Evolutionary conservation across 2,113 vertebrate genomes (phyloP).

Genomic region (Plecturocebus donacophilus): DNA sequence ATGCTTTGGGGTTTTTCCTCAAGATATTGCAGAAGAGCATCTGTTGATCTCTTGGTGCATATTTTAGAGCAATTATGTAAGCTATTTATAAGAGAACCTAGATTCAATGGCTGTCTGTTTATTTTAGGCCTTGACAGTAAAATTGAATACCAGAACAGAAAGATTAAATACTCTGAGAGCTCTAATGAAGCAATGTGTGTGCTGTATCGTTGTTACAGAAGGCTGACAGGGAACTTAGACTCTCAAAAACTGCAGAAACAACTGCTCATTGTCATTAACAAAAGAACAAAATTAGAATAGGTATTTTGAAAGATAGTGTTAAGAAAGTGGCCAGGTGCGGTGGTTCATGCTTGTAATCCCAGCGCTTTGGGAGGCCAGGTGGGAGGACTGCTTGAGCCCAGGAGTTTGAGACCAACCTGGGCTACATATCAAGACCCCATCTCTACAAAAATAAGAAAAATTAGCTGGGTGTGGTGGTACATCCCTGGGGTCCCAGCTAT

Average conservation of each 20-base stretch:
- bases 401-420: too few relatives aligned
- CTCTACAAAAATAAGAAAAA: too few relatives aligned
- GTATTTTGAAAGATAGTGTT: constrained; percentile 42
- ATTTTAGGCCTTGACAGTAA: constrained; percentile 74
- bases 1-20: constrained; percentile 17
- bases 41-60: constrained; percentile 48
- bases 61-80: constrained; percentile 77
- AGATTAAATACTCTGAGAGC: constrained; percentile 77
- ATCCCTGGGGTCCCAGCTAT: too few relatives aligned
- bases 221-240: constrained; percentile 49
- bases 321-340: neutral
- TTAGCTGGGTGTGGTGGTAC: too few relatives aligned
- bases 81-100: constrained; percentile 59
- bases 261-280: constrained; percentile 43
- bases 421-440: too few relatives aligned
- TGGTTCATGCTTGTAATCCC: too few relatives aligned
- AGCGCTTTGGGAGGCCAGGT: too few relatives aligned
- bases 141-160: constrained; percentile 69
- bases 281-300: constrained; percentile 41
- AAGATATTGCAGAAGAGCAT: neutral
- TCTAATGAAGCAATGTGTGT: constrained; percentile 69
- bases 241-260: constrained; percentile 48
- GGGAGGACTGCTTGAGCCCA: too few relatives aligned
- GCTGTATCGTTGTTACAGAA: constrained; percentile 71
- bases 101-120: constrained; percentile 62